phyloP scores from a whole-genome alignment of 2,113 vertebrate species.

The Dromas ardeola region DNA sequence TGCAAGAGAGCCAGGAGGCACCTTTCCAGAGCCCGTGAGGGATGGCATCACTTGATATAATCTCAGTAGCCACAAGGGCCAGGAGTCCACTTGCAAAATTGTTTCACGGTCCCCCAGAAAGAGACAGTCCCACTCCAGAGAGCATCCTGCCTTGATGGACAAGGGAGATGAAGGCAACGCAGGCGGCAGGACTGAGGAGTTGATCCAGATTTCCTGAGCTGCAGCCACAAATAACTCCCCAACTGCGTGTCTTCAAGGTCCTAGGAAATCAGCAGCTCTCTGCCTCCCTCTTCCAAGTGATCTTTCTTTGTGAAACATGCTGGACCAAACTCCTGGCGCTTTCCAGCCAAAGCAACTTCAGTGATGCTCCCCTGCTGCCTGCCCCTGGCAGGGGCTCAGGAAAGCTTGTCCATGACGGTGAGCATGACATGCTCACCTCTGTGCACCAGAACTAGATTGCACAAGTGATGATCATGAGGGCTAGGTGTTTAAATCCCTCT shows the following conservation, averaged over 20 bases:
- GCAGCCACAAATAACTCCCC: background rate
- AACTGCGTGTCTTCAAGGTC: rapidly evolving
- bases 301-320: background rate
- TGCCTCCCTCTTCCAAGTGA: background rate
- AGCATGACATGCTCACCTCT: rapidly evolving
- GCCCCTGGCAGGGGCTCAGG: background rate
- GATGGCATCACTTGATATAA: rapidly evolving
- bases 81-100: background rate
- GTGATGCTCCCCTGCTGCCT: background rate
- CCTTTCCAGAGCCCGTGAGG: background rate
- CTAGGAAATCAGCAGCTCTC: background rate
- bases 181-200: background rate
- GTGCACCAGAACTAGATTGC: background rate
- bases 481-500: background rate
- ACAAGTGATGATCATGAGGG: background rate
- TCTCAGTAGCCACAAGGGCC: background rate
- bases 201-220: background rate
- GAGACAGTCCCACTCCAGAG: background rate
- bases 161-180: rapidly evolving
- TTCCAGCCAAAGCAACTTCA: background rate
- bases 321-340: background rate
- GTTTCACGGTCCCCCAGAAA: background rate
- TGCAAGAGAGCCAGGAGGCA: background rate
- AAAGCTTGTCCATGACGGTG: background rate
- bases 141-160: background rate